Evolutionary conservation across 2,888 invertebrate species (phyloP).

Genomic region (Coenonympha arcania): DNA sequence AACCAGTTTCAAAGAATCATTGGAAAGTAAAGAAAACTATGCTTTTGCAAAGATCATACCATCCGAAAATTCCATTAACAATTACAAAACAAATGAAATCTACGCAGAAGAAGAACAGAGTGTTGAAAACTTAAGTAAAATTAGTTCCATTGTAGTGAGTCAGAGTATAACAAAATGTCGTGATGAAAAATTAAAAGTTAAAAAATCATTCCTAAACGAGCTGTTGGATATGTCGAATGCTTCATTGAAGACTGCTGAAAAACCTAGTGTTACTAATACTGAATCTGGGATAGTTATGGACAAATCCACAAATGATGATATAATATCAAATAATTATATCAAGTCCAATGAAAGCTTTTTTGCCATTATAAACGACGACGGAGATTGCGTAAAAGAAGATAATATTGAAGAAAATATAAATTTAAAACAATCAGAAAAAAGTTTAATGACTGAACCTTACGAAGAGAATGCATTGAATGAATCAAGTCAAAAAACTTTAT

Average conservation of each 20-base stretch:
- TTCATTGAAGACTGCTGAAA: constrained; percentile 6
- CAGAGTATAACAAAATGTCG: background rate
- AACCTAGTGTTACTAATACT: background rate
- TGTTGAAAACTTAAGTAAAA: background rate
- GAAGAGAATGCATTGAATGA: no score
- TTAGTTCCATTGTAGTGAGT: background rate
- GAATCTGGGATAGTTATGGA: background rate
- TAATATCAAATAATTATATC: constrained; percentile 9
- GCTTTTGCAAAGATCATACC: background rate
- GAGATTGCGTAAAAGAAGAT: background rate
- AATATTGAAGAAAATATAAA: background rate
- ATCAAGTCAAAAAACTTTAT: background rate
- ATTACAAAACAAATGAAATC: background rate
- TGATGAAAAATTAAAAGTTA: constrained; percentile 18
- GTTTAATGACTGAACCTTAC: no score
- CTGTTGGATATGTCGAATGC: constrained; percentile 47
- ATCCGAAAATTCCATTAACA: background rate
- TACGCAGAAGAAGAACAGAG: background rate
- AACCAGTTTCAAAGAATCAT: background rate
- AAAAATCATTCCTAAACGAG: constrained; percentile 39
- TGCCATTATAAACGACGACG: constrained; percentile 30
- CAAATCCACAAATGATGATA: constrained; percentile 2
- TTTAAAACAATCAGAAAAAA: background rate
- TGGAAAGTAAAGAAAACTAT: background rate
- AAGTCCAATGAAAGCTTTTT: constrained; percentile 38